Evolutionary conservation across 2,113 vertebrate genomes (phyloP).

Genomic region (Orientallactaga bullata): DNA sequence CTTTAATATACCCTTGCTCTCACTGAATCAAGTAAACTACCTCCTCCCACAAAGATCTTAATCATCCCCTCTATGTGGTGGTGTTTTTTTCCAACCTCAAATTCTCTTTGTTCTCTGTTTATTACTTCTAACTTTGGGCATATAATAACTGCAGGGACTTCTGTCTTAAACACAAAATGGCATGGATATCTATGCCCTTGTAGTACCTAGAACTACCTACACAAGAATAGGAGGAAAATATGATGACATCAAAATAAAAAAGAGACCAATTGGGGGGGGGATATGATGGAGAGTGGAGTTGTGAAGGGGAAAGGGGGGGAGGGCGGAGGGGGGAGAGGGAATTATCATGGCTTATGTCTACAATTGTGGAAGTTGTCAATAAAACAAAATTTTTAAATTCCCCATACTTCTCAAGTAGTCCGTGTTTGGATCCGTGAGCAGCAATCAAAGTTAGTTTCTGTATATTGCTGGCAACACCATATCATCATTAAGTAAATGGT

Average conservation of each 20-base stretch:
- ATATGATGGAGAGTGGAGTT: too few relatives aligned
- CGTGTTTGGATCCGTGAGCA: neutral
- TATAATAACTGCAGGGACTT: slow-evolving; percentile 30
- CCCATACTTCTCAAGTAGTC: neutral
- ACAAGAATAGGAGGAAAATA: too few relatives aligned
- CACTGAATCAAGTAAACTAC: slow-evolving; percentile 51
- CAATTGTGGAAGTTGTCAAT: too few relatives aligned
- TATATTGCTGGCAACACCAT: neutral
- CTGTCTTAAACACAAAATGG: neutral
- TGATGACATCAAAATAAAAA: too few relatives aligned
- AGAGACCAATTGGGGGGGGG: too few relatives aligned
- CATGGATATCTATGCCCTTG: too few relatives aligned
- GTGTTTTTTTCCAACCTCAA: neutral
- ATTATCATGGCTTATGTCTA: too few relatives aligned
- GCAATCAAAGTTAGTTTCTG: neutral
- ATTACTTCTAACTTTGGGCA: slow-evolving; percentile 61
- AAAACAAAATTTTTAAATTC: neutral
- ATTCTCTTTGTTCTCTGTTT: slow-evolving; percentile 19
- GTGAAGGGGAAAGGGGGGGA: too few relatives aligned
- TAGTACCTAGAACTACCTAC: too few relatives aligned
- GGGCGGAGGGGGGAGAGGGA: too few relatives aligned
- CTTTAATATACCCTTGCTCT: neutral
- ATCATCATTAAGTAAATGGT: slow-evolving; percentile 25
- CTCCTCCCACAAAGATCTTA: slow-evolving; percentile 35
- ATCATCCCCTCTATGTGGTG: slow-evolving; percentile 2